Base-by-base conservation (phyloP, 2,113 vertebrate genomes). In the Chascanopsetta lugubris region DNA sequence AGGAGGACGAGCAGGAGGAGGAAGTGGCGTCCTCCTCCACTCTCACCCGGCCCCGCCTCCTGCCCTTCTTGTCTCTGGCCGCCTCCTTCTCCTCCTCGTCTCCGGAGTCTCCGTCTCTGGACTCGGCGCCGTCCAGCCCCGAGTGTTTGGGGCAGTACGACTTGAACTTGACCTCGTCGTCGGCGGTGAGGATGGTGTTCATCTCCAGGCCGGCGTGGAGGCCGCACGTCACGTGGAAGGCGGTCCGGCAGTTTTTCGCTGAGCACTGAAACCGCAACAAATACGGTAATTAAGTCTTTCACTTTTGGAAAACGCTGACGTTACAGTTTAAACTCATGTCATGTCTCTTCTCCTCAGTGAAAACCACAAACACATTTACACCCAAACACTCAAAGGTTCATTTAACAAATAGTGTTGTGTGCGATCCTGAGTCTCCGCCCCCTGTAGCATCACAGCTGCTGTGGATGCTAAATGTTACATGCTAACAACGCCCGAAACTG, bases 151-250 rank as follows among this genome's bases (percentile, higher is more conserved):
- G 96, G 61, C 97, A 99, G 85, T 93, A 99, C 0, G 97, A 97
- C 84, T 97, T 98, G 86, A 99, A 99, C 82, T 98, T 98, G 73
- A 99, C 97, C 81, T 99, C 96, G 0, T 99, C 97, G 0, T 96
- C 94, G 67, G 97, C 95, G 0, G 95, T 96, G 69, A 99, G 81
- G 77, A 97, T 94, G 45, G 97, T 99, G 85, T 94, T 98, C 97
- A 98, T 99, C 69, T 97, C 94, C 26, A 99, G 88, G 73, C 93
- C 91, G 0, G 89, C 92, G 46, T 94, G 94, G 24, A 98, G 97
- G 0, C 95, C 96, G 8, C 97, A 99, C 9, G 96, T 99, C 80
- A 99, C 97, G 0, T 99, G 97, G 84, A 99, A 99, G 48, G 97
- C 97, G 0, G 93, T 95, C 48, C 95, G 94, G 89, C 97, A 99